A percentile compares a stretch with the other conserved stretches of the same genome.
These are phyloP conservation scores for Pandemis heparana DNA, from an alignment of 2,888 invertebrate species.

Conservation along the genomic window DNA sequence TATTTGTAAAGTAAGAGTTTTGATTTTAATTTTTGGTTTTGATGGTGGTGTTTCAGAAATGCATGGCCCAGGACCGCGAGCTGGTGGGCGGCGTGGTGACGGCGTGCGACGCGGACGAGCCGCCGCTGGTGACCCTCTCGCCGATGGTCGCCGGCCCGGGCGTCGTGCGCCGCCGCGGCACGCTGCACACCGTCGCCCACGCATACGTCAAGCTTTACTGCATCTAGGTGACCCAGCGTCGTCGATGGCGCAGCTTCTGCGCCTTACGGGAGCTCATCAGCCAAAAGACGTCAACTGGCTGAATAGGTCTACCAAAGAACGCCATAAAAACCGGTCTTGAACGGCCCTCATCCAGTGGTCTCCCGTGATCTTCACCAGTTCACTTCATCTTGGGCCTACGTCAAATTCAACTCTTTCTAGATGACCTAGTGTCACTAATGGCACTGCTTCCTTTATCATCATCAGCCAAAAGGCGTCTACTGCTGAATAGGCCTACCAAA, in stretches of 20 bases:
- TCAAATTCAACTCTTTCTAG: constrained; percentile 1
- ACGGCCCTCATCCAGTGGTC: too few relatives aligned
- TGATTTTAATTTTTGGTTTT: too few relatives aligned
- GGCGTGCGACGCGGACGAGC: constrained; percentile 1
- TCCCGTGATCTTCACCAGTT: too few relatives aligned
- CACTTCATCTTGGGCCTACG: not conserved
- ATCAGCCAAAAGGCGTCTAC: too few relatives aligned
- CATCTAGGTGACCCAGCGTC: not conserved
- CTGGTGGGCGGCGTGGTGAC: constrained; percentile 12
- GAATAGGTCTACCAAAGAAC: too few relatives aligned
- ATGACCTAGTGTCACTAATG: not conserved
- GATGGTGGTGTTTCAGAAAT: not conserved
- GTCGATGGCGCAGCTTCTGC: not conserved
- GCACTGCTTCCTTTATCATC: too few relatives aligned
- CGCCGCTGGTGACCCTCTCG: not conserved
- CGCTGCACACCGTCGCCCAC: not conserved
- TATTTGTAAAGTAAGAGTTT: too few relatives aligned
- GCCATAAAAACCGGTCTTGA: too few relatives aligned
- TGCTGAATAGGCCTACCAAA: too few relatives aligned
- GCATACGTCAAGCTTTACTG: constrained; percentile 5
- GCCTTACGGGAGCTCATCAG: too few relatives aligned
- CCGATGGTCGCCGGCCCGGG: not conserved
- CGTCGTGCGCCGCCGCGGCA: not conserved
- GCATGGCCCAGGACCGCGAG: not conserved
- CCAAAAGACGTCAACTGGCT: too few relatives aligned